Evolutionary conservation across 2,888 invertebrate species (phyloP), one percentile per base, ranked within the genome.

Genomic region (Pimpla rufipes): DNA sequence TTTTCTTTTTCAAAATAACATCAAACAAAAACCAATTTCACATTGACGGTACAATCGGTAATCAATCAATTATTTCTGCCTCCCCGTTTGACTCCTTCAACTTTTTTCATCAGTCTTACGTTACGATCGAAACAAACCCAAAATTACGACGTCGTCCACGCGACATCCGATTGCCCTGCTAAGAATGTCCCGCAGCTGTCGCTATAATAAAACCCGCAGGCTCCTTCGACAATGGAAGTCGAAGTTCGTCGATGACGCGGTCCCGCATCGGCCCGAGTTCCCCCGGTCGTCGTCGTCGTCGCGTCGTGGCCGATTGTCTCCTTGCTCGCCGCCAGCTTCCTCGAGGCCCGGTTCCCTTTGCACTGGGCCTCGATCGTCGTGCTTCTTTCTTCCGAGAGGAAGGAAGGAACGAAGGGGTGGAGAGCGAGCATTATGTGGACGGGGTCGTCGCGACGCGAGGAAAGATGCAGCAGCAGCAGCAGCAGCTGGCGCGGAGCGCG

Each of bases 401-500:
- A 59, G 1, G 62, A 77, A 64, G 64, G 79, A 35, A 47, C 29
- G 64, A 74, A 76, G 55, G 80, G 67, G 35, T 47, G 40, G 67
- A 81, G 73, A 13, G 50, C 68, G 47, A 37, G 67, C 45, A 67
- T 71, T 75, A 71, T 67, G 55, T 7, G 59, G 47, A 57, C 29
- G 57, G 18, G 29, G 45, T 70, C 37, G 66, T 74, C 42, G 50
- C 37, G 40, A 73, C 57, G 55, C 70, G 11, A 64, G 35, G 11
- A 70, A 52, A 68, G 75, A 76, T 80, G 79, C 79, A 75, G 79
- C 74, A 62, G 81, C 55, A 66, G 81, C 83, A 84, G 81, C 79
- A 68, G 80, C 80, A 76, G 81, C 76, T 66, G 81, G 77, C 35
- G 16, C 42, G 45, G 86, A 87, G 85, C 87, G 86, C 87, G 86